These are phyloP conservation scores for Lasioglossum pauxillum DNA, from an alignment of 2,888 invertebrate species.

Conservation along the genomic window DNA sequence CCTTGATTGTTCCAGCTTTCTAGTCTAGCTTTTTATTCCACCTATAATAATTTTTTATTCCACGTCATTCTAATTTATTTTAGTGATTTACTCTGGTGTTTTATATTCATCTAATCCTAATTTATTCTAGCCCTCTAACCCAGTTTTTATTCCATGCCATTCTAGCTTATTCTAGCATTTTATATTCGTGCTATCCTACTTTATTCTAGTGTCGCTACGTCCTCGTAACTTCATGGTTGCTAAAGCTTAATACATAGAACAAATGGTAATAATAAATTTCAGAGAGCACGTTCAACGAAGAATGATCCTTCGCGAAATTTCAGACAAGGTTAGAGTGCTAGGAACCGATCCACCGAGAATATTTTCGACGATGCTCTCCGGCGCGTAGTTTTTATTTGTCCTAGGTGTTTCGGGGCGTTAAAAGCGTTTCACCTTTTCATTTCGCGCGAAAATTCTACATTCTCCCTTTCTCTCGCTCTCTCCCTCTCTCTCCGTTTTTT, in stretches of 20 bases:
- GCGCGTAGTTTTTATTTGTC: neutral
- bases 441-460: neutral
- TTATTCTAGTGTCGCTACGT: neutral
- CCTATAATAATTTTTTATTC: neutral
- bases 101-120: neutral
- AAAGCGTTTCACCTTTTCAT: slow-evolving; percentile 19
- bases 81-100: neutral
- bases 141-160: no score
- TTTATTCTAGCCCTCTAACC: neutral
- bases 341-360: neutral
- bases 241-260: neutral
- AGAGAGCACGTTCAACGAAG: neutral
- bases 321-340: no score
- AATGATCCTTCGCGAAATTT: neutral
- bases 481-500: neutral
- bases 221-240: neutral
- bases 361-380: neutral
- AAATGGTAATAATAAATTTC: neutral
- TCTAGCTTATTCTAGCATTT: neutral
- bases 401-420: neutral
- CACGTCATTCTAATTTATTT: neutral
- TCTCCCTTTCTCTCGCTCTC: neutral
- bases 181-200: no score
- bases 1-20: neutral
- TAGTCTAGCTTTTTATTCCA: neutral